Conservation (phyloP, 1,140 invertebrate species). For the Bradysia coprophila region DNA sequence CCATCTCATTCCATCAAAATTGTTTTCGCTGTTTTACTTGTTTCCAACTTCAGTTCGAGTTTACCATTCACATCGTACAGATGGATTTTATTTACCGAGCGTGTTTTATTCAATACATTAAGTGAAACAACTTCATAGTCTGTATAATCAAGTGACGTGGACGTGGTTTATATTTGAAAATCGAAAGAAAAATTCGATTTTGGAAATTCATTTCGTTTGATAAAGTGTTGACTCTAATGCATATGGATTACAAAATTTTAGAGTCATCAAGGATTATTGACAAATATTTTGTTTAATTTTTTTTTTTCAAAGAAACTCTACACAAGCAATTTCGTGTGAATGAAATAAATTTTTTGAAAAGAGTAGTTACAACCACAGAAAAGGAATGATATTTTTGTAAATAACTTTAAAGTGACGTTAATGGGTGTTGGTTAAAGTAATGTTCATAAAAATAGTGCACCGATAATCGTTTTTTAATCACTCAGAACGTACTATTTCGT, state of each 20-base stretch:
- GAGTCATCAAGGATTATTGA: neutral
- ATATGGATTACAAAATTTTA: neutral
- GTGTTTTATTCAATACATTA: neutral
- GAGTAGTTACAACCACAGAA: neutral
- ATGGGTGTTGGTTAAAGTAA: too few relatives aligned
- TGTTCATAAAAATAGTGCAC: too few relatives aligned
- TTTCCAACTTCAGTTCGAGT: constrained; percentile 2
- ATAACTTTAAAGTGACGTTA: too few relatives aligned
- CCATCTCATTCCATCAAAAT: neutral
- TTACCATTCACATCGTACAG: constrained; percentile 1
- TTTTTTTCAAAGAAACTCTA: neutral
- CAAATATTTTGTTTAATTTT: neutral
- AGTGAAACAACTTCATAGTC: neutral
- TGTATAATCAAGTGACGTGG: neutral
- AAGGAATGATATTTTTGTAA: too few relatives aligned
- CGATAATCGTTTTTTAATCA: too few relatives aligned
- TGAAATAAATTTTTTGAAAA: neutral
- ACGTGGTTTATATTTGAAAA: neutral
- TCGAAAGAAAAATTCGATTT: neutral
- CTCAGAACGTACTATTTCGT: too few relatives aligned
- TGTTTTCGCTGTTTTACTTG: neutral
- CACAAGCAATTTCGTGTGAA: neutral
- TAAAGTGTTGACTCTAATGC: neutral
- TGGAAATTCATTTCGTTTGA: neutral
- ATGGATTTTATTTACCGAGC: constrained; percentile 1